Percentiles rank a stretch among this genome's conserved stretches.
Conservation (phyloP, 2,888 invertebrate species). For the Eupeodes luniger region DNA sequence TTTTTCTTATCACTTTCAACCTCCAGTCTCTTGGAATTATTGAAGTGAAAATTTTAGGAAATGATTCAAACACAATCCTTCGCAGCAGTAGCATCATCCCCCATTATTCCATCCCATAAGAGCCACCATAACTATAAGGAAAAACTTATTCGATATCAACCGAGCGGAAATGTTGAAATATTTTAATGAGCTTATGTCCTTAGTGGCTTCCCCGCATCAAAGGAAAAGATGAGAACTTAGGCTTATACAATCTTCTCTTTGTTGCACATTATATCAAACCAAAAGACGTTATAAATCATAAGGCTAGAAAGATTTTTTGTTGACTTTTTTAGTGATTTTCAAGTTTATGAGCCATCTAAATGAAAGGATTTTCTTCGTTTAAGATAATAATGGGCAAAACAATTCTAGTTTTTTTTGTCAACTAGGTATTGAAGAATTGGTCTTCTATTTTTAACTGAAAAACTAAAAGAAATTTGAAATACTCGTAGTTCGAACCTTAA, state of each 20-base stretch:
- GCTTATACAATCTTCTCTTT: slow-evolving; percentile 51
- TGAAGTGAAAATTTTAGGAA: slow-evolving; percentile 66
- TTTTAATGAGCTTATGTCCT: slow-evolving; percentile 75
- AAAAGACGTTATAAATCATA: slow-evolving; percentile 42
- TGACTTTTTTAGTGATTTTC: slow-evolving; percentile 64
- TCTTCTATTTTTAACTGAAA: too few species aligned
- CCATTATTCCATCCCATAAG: slow-evolving; percentile 11
- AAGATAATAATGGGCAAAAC: too few species aligned
- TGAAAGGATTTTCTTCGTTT: slow-evolving; percentile 40
- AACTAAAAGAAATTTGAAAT: too few species aligned
- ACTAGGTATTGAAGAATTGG: too few species aligned
- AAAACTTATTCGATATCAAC: slow-evolving; percentile 58
- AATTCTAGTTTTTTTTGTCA: too few species aligned
- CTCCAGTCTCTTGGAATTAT: slow-evolving; percentile 36
- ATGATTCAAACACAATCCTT: slow-evolving; percentile 35
- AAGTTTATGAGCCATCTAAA: slow-evolving; percentile 46
- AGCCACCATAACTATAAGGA: slow-evolving; percentile 17
- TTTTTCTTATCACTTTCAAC: not conserved
- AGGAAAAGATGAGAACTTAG: slow-evolving; percentile 54
- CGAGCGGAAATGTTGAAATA: slow-evolving; percentile 73
- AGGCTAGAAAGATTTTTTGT: slow-evolving; percentile 49
- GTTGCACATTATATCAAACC: slow-evolving; percentile 36
- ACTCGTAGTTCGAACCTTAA: too few species aligned
- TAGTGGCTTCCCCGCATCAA: slow-evolving; percentile 54
- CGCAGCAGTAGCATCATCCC: slow-evolving; percentile 18